phyloP scores from a whole-genome alignment of 2,113 vertebrate species.

The Chiloscyllium plagiosum region DNA sequence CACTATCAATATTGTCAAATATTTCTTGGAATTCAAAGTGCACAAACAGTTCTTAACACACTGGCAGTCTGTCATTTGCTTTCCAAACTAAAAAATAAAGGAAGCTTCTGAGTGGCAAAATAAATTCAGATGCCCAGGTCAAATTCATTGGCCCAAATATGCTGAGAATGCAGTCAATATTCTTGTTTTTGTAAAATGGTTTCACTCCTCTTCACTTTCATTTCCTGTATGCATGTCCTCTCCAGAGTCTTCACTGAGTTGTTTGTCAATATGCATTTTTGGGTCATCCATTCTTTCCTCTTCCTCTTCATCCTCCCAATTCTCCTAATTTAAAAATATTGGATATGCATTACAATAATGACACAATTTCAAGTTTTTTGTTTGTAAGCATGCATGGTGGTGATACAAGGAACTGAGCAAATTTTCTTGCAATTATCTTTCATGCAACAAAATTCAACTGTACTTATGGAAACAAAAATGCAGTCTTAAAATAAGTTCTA shows the following conservation, averaged over 20 bases:
- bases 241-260: slow-evolving; percentile 83
- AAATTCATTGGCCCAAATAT: slow-evolving; percentile 29
- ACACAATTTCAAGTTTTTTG: neutral
- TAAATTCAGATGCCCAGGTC: slow-evolving; percentile 18
- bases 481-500: neutral
- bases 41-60: neutral
- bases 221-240: slow-evolving; percentile 77
- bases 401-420: neutral
- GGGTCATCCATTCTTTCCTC: slow-evolving; percentile 57
- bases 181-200: slow-evolving; percentile 40
- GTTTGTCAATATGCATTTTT: slow-evolving; percentile 69
- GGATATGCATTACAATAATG: neutral
- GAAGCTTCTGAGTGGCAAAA: neutral
- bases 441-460: neutral
- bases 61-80: slow-evolving; percentile 10
- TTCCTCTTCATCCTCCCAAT: slow-evolving; percentile 79
- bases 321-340: slow-evolving; percentile 52
- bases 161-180: neutral
- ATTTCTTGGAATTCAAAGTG: slow-evolving; percentile 28
- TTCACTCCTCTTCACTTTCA: slow-evolving; percentile 90
- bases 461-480: neutral
- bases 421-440: neutral
- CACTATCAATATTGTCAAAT: slow-evolving; percentile 18
- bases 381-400: neutral
- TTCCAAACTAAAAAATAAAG: neutral